Evolutionary conservation across 2,113 vertebrate species (phyloP), one percentile per base, ranked within the genome.

Genomic region (Drymodes brunneopygia): DNA sequence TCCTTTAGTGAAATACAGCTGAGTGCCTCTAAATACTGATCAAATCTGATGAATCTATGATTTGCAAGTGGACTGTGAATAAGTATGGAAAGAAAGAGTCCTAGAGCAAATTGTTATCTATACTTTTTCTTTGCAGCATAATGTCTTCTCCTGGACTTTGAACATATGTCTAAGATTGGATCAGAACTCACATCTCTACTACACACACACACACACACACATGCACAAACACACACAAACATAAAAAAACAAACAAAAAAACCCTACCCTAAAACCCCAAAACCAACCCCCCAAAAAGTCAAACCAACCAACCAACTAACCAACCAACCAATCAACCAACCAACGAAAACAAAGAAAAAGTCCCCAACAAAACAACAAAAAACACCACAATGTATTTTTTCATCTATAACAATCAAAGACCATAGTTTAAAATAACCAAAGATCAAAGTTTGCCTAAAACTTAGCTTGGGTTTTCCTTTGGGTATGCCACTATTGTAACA

Each of bases 331-430:
- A 61, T 2, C 3, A 58, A 66, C 0, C 19, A 53, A 54, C 3
- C 15, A 24, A 69, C 11, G 2, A 7, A 61, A 60, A 5, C 3
- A 47, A 61, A 19, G 5, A 16, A 38, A 85, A 47, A 13, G 1
- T 1, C 40, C 5, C 20, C 15, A 53, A 53, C 2, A 15, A 47
- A 73, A 23, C 23, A 15, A 25, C 4, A 51, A 38, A 44, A 62
- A 66, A 35, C 0, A 3, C 11, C 36, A 33, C 1, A 22, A 23
- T 25, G 2, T 18, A 4, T 25, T 24, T 57, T 71, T 80, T 69
- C 21, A 33, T 64, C 33, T 79, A 2, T 38, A 60, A 69, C 22
- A 61, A 48, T 36, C 57, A 28, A 75, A 90, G 22, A 54, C 24
- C 4, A 44, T 17, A 33, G 25, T 86, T 88, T 74, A 42, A 94